A percentile compares a stretch with the other conserved stretches of the same genome.
phyloP scores from a whole-genome alignment of 2,888 invertebrate genomes.

The Acanthopleura granulata region DNA sequence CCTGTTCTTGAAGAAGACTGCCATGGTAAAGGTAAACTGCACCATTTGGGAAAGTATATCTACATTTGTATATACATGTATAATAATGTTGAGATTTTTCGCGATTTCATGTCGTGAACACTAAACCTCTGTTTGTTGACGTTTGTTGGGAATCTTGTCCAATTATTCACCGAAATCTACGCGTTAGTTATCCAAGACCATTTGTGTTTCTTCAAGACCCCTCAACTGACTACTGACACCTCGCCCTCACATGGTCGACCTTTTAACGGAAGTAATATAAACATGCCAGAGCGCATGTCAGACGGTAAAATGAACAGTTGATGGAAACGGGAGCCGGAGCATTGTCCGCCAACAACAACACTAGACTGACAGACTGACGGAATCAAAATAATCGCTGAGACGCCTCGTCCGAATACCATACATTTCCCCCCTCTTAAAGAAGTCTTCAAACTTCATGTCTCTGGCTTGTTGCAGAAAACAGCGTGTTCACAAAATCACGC shows the following conservation, averaged over 20 bases:
- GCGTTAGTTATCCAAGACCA: neutral
- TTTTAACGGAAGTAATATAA: slow-evolving; percentile 19
- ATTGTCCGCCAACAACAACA: slow-evolving; percentile 18
- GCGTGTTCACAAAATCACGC: neutral
- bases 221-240: neutral
- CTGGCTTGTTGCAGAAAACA: neutral
- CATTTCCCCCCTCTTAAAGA: neutral
- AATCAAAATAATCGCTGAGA: slow-evolving; percentile 4
- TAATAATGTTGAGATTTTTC: too few species aligned
- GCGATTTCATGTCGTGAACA: too few species aligned
- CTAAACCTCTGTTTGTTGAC: too few species aligned
- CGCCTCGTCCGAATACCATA: neutral
- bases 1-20: too few species aligned
- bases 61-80: too few species aligned
- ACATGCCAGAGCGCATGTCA: slow-evolving; percentile 20
- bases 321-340: neutral
- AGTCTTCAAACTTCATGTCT: neutral
- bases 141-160: too few species aligned
- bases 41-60: too few species aligned
- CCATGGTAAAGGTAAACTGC: too few species aligned
- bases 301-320: slow-evolving; percentile 10
- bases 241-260: slow-evolving; percentile 11
- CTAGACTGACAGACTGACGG: slow-evolving; percentile 11
- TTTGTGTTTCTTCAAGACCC: slow-evolving; percentile 1
- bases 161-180: too few species aligned